A percentile compares a stretch with the other conserved stretches of the same genome.
Evolutionary conservation across 2,797 vertebrate genomes (phyloP).

Genomic region (Hemitrygon akajei): DNA sequence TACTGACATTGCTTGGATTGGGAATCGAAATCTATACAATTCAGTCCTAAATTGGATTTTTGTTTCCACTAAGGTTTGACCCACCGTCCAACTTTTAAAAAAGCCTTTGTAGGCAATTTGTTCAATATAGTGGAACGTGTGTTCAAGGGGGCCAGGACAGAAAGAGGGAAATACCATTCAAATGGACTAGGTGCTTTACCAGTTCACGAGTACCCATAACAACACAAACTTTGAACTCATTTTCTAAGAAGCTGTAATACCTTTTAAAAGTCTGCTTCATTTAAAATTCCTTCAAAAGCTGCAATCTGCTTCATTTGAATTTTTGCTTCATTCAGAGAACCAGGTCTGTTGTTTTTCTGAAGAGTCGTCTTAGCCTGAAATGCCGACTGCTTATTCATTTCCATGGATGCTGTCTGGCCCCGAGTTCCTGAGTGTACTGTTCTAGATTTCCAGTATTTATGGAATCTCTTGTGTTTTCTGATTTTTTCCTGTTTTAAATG

Average conservation of each 20-base stretch:
- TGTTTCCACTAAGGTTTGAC: background rate
- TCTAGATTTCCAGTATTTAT: too few species aligned
- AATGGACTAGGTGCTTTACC: background rate
- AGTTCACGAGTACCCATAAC: background rate
- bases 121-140: background rate
- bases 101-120: background rate
- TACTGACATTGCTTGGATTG: background rate
- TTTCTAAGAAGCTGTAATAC: background rate
- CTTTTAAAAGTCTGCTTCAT: background rate
- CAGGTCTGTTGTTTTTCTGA: background rate
- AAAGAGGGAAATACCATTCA: background rate
- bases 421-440: too few species aligned
- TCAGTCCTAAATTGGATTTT: background rate
- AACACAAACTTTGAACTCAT: background rate
- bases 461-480: too few species aligned
- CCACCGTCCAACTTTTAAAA: background rate
- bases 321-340: background rate
- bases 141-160: background rate
- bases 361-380: too few species aligned
- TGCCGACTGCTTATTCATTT: too few species aligned
- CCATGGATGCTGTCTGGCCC: too few species aligned
- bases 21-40: background rate
- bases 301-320: too few species aligned
- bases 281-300: too few species aligned
- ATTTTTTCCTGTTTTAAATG: background rate